Evolutionary conservation across 2,888 invertebrate species (phyloP).

Genomic region (Zygaena filipendulae): DNA sequence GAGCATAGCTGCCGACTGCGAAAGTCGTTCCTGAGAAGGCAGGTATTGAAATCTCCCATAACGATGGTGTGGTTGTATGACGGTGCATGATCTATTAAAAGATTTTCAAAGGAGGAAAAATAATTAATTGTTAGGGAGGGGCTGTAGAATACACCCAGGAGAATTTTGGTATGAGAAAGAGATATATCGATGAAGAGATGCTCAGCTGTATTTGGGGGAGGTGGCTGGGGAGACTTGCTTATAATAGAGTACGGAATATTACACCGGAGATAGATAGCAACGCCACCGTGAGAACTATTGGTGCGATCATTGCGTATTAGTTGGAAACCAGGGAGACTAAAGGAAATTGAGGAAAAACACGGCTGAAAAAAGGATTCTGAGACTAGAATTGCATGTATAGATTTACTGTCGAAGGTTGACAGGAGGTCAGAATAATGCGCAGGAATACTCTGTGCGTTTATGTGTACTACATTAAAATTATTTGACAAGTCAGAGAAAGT

Average conservation of each 20-base stretch:
- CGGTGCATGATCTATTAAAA: conserved; percentile 3
- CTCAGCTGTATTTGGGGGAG: conserved; percentile 2
- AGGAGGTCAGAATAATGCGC: conserved; percentile 10
- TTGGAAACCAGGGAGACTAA: not conserved
- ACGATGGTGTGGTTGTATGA: conserved; percentile 5
- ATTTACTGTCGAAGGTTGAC: conserved; percentile 7
- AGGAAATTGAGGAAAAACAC: not conserved
- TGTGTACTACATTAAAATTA: conserved; percentile 1
- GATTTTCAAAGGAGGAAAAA: conserved; percentile 5
- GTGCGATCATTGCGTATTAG: conserved; percentile 7
- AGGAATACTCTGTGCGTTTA: conserved; percentile 6
- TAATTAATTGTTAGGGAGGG: conserved; percentile 7
- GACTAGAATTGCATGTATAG: conserved; percentile 11
- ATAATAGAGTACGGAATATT: conserved; percentile 6
- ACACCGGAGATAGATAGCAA: conserved; percentile 7
- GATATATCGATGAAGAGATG: conserved; percentile 8
- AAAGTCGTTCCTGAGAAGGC: conserved; percentile 6
- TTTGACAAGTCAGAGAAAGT: too few species aligned
- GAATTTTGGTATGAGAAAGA: conserved; percentile 1
- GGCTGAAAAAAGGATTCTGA: conserved; percentile 8
- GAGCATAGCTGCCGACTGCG: conserved; percentile 1
- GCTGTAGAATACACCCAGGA: conserved; percentile 2
- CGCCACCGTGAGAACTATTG: conserved; percentile 4
- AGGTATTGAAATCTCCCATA: too few species aligned
- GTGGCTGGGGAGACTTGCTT: conserved; percentile 2